Evolutionary conservation across 2,797 vertebrate species (phyloP).

Genomic region (Craterocephalus amniculus): DNA sequence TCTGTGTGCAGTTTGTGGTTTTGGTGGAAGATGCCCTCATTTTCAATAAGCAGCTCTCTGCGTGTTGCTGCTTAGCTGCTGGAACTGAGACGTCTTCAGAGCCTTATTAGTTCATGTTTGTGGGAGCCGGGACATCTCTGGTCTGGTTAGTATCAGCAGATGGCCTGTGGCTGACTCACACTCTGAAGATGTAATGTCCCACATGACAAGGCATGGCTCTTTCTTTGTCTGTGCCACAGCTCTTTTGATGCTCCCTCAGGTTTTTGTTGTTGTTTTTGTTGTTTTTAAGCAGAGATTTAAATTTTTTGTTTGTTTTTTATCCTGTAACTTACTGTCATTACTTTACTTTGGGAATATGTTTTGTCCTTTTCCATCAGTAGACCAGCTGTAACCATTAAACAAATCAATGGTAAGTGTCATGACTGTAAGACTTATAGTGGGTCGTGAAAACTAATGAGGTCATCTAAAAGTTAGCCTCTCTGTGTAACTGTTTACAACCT

Average conservation of each 20-base stretch:
- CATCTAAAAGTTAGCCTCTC: constrained; percentile 23
- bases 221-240: constrained; percentile 1
- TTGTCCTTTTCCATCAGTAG: neutral
- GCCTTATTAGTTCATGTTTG: constrained; percentile 84
- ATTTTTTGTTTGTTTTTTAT: neutral
- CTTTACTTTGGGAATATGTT: neutral
- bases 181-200: constrained; percentile 17
- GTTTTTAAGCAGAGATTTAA: too few species aligned
- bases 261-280: neutral
- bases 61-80: constrained; percentile 35
- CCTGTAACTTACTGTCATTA: constrained; percentile 1
- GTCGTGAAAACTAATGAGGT: constrained; percentile 47
- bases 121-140: constrained; percentile 54
- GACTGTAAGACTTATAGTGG: constrained; percentile 13
- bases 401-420: constrained; percentile 6
- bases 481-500: constrained; percentile 41
- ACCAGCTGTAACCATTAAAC: constrained; percentile 21
- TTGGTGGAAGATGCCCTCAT: constrained; percentile 2
- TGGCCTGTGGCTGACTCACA: constrained; percentile 25
- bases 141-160: constrained; percentile 68
- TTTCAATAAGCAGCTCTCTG: constrained; percentile 25
- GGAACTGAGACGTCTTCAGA: constrained; percentile 48
- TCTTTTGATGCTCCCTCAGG: neutral
- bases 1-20: constrained; percentile 8
- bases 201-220: neutral